A percentile compares a stretch with the other conserved stretches of the same genome.
These are phyloP conservation scores for Cygnus buccinator DNA, from an alignment of 2,113 vertebrate genomes.

Conservation along the genomic window DNA sequence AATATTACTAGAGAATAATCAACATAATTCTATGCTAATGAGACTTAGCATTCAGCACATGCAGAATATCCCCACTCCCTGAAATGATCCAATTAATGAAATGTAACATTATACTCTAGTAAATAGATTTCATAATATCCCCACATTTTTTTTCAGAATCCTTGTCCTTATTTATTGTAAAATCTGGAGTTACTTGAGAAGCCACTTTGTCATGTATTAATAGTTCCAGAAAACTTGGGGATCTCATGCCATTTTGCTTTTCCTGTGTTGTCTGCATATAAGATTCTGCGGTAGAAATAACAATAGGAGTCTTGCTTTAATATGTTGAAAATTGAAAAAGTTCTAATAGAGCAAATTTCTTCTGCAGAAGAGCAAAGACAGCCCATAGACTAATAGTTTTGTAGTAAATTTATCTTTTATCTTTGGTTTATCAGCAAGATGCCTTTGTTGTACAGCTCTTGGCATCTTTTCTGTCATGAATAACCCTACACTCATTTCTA, in stretches of 20 bases:
- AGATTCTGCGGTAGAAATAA: not conserved
- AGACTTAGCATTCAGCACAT: not conserved
- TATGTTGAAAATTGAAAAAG: not conserved
- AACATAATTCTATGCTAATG: slow-evolving; percentile 15
- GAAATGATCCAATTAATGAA: slow-evolving; percentile 1
- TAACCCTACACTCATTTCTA: slow-evolving; percentile 63
- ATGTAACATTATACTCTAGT: not conserved
- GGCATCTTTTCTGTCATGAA: slow-evolving; percentile 65
- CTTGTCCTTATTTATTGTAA: not conserved
- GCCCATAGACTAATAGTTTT: slow-evolving; percentile 27
- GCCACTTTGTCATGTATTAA: not conserved
- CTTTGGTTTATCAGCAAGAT: slow-evolving; percentile 39
- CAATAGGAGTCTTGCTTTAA: not conserved
- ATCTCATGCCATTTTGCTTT: not conserved
- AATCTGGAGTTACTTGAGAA: not conserved
- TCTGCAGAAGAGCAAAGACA: not conserved
- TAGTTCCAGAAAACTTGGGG: not conserved
- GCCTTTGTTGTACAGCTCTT: slow-evolving; percentile 56
- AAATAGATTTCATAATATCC: not conserved
- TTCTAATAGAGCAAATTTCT: slow-evolving; percentile 3
- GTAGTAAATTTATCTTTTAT: slow-evolving; percentile 17
- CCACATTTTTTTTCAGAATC: not conserved
- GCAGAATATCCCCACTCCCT: not conserved
- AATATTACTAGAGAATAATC: slow-evolving; percentile 11
- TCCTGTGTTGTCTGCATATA: not conserved